phyloP scores from a whole-genome alignment of 2,888 invertebrate genomes.

The Epinotia brunnichana region DNA sequence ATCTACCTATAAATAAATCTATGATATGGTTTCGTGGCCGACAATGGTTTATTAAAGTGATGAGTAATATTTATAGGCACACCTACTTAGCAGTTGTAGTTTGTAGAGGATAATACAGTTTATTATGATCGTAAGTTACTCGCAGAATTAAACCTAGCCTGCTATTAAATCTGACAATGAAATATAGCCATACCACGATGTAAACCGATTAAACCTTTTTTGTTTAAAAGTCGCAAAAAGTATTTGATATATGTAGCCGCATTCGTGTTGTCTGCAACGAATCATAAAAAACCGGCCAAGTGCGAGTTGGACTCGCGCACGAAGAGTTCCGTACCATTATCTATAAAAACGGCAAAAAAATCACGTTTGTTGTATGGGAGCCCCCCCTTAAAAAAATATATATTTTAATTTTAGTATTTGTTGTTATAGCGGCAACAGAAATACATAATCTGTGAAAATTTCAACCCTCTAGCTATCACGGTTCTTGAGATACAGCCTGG shows the following conservation, averaged over 20 bases:
- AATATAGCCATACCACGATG: constrained; percentile 9
- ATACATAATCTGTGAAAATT: too few species aligned
- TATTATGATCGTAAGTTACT: background rate
- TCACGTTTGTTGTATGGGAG: too few species aligned
- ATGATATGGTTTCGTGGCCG: background rate
- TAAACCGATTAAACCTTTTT: constrained; percentile 30
- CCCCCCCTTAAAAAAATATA: too few species aligned
- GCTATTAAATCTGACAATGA: constrained; percentile 32
- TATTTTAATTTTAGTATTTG: too few species aligned
- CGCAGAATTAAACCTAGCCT: background rate
- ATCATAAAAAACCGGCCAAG: constrained; percentile 5
- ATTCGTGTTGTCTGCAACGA: background rate
- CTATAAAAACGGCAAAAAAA: too few species aligned
- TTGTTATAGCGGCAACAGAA: too few species aligned
- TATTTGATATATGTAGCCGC: background rate
- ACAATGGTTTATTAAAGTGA: background rate
- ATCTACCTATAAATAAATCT: background rate
- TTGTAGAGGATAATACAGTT: too few species aligned
- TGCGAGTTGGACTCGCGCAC: too few species aligned
- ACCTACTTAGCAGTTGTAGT: too few species aligned
- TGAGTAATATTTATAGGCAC: background rate
- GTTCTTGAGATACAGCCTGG: too few species aligned
- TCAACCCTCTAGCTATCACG: too few species aligned
- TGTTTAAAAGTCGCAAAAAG: constrained; percentile 32
- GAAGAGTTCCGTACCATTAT: too few species aligned